phyloP scores from a whole-genome alignment of 2,888 invertebrate genomes.

The Hetaerina titia region DNA sequence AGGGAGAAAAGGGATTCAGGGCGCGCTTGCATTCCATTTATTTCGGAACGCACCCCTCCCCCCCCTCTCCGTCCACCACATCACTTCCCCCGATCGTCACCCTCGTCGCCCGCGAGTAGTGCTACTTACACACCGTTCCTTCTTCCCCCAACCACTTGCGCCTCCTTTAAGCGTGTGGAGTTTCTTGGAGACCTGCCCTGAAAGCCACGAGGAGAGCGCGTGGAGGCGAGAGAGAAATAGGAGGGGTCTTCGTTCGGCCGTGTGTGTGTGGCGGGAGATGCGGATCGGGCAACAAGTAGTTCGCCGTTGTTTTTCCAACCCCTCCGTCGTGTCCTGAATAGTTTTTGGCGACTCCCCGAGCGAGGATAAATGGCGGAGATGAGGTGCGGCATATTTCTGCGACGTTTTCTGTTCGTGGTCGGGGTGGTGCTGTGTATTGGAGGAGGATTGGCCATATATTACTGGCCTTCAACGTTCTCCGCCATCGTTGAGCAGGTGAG shows the following conservation, averaged over 20 bases:
- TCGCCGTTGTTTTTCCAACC: neutral
- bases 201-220: neutral
- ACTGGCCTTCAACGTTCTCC: constrained; percentile 6
- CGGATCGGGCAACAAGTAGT: too few species aligned
- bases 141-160: neutral
- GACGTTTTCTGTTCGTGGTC: neutral
- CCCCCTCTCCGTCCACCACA: neutral
- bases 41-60: neutral
- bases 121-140: neutral
- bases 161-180: neutral
- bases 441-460: constrained; percentile 8
- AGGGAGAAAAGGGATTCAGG: too few species aligned
- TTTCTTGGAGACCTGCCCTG: neutral
- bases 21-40: neutral
- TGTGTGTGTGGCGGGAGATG: neutral
- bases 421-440: neutral
- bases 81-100: neutral
- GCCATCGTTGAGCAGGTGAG: constrained; percentile 49
- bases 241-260: neutral
- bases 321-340: neutral
- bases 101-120: neutral
- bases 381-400: neutral
- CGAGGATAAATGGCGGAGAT: neutral
- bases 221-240: neutral
- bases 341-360: neutral